Conservation (phyloP, 37 sponge, comb jelly and placozoan species). For the Spongilla lacustris region DNA sequence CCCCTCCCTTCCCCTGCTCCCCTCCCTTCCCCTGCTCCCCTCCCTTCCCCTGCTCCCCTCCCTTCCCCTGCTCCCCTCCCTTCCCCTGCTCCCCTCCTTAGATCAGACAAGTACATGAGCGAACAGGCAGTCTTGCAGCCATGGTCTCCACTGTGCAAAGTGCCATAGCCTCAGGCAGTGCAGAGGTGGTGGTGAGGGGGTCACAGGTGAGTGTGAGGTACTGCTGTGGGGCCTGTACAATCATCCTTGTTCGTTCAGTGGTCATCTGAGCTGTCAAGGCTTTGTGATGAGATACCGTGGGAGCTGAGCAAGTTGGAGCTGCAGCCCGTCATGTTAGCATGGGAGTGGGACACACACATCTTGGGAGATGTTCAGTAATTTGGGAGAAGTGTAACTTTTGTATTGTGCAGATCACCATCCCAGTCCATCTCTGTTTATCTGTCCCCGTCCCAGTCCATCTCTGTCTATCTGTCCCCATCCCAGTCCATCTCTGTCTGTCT, state of each 20-base stretch:
- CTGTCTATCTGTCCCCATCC: no score
- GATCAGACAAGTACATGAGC: neutral
- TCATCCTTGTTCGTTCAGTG: neutral
- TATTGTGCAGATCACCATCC: no score
- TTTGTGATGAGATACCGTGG: neutral
- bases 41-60: no score
- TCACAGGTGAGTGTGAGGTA: neutral
- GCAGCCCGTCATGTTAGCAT: neutral
- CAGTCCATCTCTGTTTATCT: no score
- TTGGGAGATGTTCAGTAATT: neutral
- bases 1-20: neutral
- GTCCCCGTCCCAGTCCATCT: no score
- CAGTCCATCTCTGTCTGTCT: no score
- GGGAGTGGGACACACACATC: neutral
- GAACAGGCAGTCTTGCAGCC: neutral
- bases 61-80: neutral
- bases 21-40: neutral
- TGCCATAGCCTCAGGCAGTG: neutral
- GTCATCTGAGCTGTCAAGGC: neutral
- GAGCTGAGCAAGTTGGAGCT: neutral
- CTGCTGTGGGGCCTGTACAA: neutral
- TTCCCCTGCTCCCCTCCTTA: neutral
- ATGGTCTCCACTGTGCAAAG: neutral
- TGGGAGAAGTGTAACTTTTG: neutral
- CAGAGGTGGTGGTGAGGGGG: neutral